A percentile compares a stretch with the other conserved stretches of the same genome.
phyloP scores from a whole-genome alignment of 35 echinoderm and acorn worm genomes.

The Anneissia japonica region DNA sequence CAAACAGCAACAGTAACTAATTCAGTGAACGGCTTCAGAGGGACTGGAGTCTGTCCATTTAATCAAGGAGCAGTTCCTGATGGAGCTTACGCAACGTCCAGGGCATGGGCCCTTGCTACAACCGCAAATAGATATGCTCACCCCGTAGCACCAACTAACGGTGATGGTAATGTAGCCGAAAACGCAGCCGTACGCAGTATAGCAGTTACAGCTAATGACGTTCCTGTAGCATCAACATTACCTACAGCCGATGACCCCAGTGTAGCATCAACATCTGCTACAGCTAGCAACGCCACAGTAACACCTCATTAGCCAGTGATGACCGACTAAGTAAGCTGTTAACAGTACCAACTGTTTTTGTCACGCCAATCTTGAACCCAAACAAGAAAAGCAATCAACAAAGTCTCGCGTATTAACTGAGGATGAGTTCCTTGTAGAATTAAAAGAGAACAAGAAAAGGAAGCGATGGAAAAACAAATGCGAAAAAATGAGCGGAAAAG shows the following conservation, averaged over 20 bases:
- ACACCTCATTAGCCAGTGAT: neutral
- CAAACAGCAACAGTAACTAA: constrained; percentile 11
- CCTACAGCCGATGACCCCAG: neutral
- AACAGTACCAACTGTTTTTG: too few relatives aligned
- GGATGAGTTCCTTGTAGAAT: constrained; percentile 17
- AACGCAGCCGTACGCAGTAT: neutral
- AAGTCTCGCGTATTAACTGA: constrained; percentile 4
- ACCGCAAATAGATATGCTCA: neutral
- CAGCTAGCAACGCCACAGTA: neutral
- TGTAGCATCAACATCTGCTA: neutral
- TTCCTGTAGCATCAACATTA: neutral
- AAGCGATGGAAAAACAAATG: neutral
- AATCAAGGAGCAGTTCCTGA: constrained; percentile 25
- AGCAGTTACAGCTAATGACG: too few relatives aligned
- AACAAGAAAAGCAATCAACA: neutral
- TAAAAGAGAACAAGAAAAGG: constrained; percentile 10
- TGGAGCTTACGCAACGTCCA: neutral
- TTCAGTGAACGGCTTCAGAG: constrained; percentile 6
- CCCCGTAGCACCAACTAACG: neutral
- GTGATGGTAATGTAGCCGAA: neutral
- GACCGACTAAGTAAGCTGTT: too few relatives aligned
- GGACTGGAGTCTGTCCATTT: constrained; percentile 31
- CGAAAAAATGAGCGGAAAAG: neutral
- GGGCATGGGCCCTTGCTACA: constrained; percentile 11
- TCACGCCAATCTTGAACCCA: neutral